phyloP scores from a whole-genome alignment of 2,797 vertebrate genomes.

The Emys orbicularis region DNA sequence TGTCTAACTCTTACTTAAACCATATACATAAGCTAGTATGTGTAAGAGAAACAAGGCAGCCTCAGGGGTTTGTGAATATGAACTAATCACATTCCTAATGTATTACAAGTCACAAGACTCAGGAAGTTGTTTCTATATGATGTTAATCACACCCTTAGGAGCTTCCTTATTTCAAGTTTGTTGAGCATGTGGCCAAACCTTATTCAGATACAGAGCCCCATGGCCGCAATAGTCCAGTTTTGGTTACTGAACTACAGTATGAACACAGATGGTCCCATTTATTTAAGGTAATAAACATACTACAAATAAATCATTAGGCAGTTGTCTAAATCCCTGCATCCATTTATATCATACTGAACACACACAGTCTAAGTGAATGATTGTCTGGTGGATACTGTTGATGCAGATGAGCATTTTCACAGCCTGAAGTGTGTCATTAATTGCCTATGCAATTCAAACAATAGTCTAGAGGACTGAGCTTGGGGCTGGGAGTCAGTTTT shows the following conservation, averaged over 20 bases:
- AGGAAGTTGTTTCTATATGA: not conserved
- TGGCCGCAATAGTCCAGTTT: not conserved
- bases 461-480: not conserved
- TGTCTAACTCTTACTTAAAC: not conserved
- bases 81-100: not conserved
- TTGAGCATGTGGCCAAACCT: not conserved
- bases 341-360: too few species aligned
- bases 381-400: not conserved
- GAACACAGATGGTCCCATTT: not conserved
- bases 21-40: too few species aligned
- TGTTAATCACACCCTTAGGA: not conserved
- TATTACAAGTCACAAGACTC: not conserved
- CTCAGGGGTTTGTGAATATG: not conserved
- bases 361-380: not conserved
- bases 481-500: not conserved
- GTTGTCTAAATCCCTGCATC: not conserved
- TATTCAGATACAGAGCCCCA: not conserved
- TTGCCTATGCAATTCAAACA: conserved; percentile 6
- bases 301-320: not conserved
- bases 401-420: not conserved
- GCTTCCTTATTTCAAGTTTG: not conserved
- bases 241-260: not conserved
- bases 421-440: not conserved
- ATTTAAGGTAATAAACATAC: not conserved
- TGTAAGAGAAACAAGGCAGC: accelerated